These are phyloP conservation scores for Phenganax marumi DNA, from an alignment of 92 coral and sea anemone genomes.

Conservation along the genomic window DNA sequence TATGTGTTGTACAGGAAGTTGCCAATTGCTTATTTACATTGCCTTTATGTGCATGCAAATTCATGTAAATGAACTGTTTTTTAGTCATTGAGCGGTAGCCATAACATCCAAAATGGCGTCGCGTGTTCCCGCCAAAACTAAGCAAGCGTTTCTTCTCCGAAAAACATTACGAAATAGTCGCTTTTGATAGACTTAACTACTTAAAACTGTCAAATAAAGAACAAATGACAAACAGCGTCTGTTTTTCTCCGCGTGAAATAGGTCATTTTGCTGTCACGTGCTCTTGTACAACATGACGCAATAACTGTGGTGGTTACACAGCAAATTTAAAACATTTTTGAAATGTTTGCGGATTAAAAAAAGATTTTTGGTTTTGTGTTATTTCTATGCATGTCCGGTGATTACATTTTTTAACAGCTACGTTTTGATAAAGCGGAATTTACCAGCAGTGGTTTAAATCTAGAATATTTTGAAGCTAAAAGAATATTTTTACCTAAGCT, in stretches of 20 bases:
- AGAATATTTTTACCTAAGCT: background rate
- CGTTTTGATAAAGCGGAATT: background rate
- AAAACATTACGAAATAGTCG: background rate
- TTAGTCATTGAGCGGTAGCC: background rate
- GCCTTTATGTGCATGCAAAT: constrained; percentile 21
- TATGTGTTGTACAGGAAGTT: constrained; percentile 25
- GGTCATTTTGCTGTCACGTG: background rate
- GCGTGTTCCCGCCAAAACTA: constrained; percentile 26
- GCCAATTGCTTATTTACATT: constrained; percentile 11
- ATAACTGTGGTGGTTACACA: background rate
- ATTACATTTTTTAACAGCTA: background rate
- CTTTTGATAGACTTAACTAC: constrained; percentile 6
- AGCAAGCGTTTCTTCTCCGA: background rate
- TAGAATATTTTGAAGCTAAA: background rate
- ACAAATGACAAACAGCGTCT: background rate
- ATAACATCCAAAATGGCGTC: background rate
- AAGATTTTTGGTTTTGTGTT: background rate
- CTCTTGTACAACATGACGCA: background rate
- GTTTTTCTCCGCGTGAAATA: background rate
- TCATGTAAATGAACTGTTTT: constrained; percentile 18
- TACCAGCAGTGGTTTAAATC: background rate
- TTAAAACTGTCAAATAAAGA: background rate
- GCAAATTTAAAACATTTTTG: background rate
- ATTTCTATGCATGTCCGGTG: constrained; percentile 17
- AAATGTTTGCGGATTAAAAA: background rate